Evolutionary conservation across 2,113 vertebrate species (phyloP), one percentile per base, ranked within the genome.

Genomic region (Camelus bactrianus): DNA sequence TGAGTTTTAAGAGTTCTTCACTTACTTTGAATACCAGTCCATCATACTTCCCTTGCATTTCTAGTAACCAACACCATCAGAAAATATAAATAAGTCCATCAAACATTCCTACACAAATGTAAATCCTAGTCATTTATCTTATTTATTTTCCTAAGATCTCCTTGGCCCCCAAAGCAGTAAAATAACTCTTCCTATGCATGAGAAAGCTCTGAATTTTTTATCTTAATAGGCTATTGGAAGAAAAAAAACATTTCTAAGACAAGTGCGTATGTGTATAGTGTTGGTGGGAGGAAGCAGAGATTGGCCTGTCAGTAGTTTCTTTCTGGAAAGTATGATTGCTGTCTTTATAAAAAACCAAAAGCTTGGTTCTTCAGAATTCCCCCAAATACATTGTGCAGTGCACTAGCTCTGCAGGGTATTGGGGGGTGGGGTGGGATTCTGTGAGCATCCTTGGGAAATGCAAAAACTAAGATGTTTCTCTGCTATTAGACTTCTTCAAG

Each of bases 261-360:
- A 93, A 90, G 38, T 76, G 15, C 16, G 26, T 73, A 28, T 67
- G 42, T 64, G 62, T 77, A 38, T 76, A 42, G 54, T 56, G 17
- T 30, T 62, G 26, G 6, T 46, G 50, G 3, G 5, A 30, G 15
- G 42, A 42, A 93, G 65, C 46, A 65, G 22, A 85, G 72, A 76
- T 22, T 72, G 54, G 24, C 62, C 26, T 60, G 28, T 80, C 16
- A 13, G 16, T 82, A 46, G 5, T 48, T 92, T 90, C 38, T 81
- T 96, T 93, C 80, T 67, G n/a, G 54, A 95, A 96, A 56, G 10
- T 94, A 95, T 35, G 14, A 93, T 58, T 15, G 35, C 32, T 94
- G 17, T 79, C 79, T 85, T 94, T 96, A 85, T 77, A 91, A 64
- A 85, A 81, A 52, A 94, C 38, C 77, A 46, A 92, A 92, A 73